Evolutionary conservation across 2,888 invertebrate species (phyloP).

Genomic region (Mycalesis mineus): DNA sequence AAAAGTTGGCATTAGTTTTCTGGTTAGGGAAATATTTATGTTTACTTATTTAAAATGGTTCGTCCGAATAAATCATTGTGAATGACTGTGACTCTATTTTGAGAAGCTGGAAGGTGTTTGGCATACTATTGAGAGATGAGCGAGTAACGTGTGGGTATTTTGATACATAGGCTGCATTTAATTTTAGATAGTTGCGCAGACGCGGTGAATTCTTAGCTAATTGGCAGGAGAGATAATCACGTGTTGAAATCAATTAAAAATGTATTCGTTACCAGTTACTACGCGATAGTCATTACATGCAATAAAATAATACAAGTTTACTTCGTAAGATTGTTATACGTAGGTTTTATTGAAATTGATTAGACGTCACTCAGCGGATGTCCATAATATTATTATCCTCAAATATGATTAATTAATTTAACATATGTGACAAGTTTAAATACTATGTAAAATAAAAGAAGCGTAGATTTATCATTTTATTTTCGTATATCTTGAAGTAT

Average conservation of each 20-base stretch:
- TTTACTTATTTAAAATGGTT: conserved; percentile 6
- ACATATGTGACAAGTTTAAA: no score
- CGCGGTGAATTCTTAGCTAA: conserved; percentile 76
- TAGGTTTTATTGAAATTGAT: no score
- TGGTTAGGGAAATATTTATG: conserved; percentile 3
- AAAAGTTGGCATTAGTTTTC: neutral
- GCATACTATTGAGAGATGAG: conserved; percentile 77
- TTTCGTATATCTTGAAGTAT: no score
- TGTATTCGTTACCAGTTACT: conserved; percentile 5
- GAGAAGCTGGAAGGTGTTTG: conserved; percentile 77
- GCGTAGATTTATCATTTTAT: no score
- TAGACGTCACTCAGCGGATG: no score
- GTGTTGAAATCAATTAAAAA: conserved; percentile 36
- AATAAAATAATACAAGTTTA: no score
- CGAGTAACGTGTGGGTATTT: conserved; percentile 76
- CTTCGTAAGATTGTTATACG: no score
- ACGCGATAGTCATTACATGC: neutral
- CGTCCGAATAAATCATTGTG: conserved; percentile 58
- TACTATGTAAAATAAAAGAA: no score
- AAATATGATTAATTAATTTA: no score
- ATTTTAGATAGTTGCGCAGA: conserved; percentile 78
- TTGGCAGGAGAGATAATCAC: conserved; percentile 72
- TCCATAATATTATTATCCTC: no score
- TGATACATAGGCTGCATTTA: conserved; percentile 78
- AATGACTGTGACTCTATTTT: conserved; percentile 64